Conservation (phyloP, 1,140 invertebrate species). For the Ips typographus region DNA sequence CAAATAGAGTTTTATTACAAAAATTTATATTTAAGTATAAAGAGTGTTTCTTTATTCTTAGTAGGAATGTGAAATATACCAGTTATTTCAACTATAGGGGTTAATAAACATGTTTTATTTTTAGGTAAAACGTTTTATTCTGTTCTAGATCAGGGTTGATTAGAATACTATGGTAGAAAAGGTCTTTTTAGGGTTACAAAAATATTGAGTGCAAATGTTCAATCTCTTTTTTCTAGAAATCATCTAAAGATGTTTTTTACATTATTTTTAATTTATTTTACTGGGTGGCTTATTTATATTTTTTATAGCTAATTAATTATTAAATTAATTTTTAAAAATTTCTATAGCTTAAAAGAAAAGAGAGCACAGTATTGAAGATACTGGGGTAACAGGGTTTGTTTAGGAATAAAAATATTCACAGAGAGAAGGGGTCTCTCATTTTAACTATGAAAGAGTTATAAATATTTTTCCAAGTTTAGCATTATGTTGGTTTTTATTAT, state of each 20-base stretch:
- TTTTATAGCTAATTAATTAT: slow-evolving; percentile 33
- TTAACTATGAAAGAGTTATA: slow-evolving; percentile 60
- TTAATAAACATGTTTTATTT: slow-evolving; percentile 38
- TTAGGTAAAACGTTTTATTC: slow-evolving; percentile 27
- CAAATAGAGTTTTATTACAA: neutral
- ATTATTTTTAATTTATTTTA: slow-evolving; percentile 27
- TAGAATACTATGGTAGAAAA: slow-evolving; percentile 36
- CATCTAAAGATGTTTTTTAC: slow-evolving; percentile 40
- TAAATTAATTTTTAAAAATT: slow-evolving; percentile 30
- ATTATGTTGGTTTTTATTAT: slow-evolving; percentile 64
- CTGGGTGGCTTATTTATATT: slow-evolving; percentile 41
- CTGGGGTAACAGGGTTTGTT: slow-evolving; percentile 50
- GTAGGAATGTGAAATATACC: slow-evolving; percentile 42
- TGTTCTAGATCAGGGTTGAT: slow-evolving; percentile 41
- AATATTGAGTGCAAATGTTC: neutral
- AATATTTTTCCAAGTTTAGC: slow-evolving; percentile 55
- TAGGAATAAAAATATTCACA: slow-evolving; percentile 50
- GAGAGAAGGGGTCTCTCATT: slow-evolving; percentile 51
- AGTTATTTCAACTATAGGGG: slow-evolving; percentile 38
- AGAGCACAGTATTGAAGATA: slow-evolving; percentile 63
- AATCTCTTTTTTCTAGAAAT: slow-evolving; percentile 51
- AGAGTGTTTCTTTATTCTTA: slow-evolving; percentile 37
- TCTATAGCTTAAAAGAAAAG: slow-evolving; percentile 60
- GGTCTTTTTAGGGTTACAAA: slow-evolving; percentile 1
- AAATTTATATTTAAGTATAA: slow-evolving; percentile 11